Conservation (phyloP, 2,797 vertebrate species). For the Mormyrus proboscirostris region DNA sequence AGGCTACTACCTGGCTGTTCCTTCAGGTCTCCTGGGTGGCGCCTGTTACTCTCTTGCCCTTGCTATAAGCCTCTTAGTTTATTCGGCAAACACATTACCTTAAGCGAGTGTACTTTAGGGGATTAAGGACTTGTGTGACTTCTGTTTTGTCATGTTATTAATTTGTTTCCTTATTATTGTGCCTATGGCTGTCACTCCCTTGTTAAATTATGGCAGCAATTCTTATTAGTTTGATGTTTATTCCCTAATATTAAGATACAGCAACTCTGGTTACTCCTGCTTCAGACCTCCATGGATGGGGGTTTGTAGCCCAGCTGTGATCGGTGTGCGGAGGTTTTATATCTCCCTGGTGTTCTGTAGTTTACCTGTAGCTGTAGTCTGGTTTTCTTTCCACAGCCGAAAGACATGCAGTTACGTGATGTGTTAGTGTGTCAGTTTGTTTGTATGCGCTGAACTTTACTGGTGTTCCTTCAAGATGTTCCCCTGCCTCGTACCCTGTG, state of each 20-base stretch:
- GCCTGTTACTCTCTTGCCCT: not conserved
- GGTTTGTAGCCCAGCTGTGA: not conserved
- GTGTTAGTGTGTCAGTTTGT: not conserved
- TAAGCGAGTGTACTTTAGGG: not conserved
- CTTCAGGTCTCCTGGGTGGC: not conserved
- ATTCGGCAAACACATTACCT: slow-evolving; percentile 6
- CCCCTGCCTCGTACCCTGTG: not conserved
- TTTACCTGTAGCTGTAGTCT: not conserved
- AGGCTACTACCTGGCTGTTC: not conserved
- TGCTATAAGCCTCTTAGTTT: not conserved
- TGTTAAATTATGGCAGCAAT: not conserved
- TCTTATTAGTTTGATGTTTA: not conserved
- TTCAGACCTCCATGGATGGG: not conserved
- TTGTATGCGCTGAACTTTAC: not conserved
- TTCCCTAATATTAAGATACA: not conserved
- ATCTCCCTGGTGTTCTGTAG: not conserved
- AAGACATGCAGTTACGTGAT: not conserved
- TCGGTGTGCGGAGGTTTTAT: not conserved
- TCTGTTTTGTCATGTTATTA: slow-evolving; percentile 1
- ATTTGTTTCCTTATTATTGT: not conserved
- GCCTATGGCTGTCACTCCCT: not conserved
- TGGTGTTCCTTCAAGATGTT: not conserved
- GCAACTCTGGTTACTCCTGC: not conserved
- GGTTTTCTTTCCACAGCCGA: not conserved
- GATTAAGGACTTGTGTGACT: not conserved